A percentile compares a stretch with the other conserved stretches of the same genome.
These are phyloP conservation scores for Ridgeia piscesae DNA, from an alignment of 1,140 invertebrate species.

Conservation along the genomic window DNA sequence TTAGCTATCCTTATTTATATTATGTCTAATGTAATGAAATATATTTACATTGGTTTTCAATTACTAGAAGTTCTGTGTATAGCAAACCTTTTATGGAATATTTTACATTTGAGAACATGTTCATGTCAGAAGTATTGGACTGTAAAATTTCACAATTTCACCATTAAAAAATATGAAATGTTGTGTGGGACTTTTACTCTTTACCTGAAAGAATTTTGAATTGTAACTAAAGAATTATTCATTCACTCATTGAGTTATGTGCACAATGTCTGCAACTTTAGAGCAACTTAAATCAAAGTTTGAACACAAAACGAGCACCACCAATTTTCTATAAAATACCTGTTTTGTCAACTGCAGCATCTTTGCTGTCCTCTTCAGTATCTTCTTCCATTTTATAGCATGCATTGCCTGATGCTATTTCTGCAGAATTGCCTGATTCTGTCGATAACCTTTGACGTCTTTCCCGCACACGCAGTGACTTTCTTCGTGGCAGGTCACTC, in stretches of 20 bases:
- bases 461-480: background rate
- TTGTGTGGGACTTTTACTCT: too few species aligned
- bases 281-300: background rate
- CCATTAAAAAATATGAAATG: too few species aligned
- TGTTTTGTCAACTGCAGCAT: background rate
- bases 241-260: background rate
- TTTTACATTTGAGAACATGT: background rate
- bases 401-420: too few species aligned
- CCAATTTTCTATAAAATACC: background rate
- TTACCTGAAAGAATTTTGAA: too few species aligned
- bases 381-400: background rate
- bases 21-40: background rate
- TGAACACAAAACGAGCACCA: background rate
- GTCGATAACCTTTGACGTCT: background rate
- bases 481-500: background rate
- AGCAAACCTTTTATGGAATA: background rate
- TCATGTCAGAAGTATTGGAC: too few species aligned
- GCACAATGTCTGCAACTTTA: background rate
- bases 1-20: background rate
- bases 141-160: too few species aligned
- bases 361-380: background rate
- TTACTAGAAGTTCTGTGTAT: background rate
- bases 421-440: background rate
- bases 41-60: background rate
- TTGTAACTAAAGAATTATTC: background rate